Evolutionary conservation across 1,140 invertebrate genomes (phyloP), one percentile per base, ranked within the genome.

Genomic region (Sesamia nonagrioides): DNA sequence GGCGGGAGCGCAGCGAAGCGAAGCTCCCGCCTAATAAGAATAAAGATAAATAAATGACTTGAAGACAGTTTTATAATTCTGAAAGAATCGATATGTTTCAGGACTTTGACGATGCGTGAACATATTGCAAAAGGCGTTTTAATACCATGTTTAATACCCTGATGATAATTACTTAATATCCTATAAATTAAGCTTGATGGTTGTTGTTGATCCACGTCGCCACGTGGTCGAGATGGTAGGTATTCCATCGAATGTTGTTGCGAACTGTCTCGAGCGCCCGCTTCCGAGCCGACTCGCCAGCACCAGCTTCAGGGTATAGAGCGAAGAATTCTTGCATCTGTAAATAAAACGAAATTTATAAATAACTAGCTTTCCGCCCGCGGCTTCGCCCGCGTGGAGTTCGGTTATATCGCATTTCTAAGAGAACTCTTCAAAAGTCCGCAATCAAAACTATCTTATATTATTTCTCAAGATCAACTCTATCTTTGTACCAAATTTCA

Each of bases 301-400:
- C 98, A 3, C 98, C 98, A 6, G 97, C 98, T 27, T 99, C 97
- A 0, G 98, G 98, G 90, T 98, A 97, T 83, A 97, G 96, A 2
- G 89, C 89, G 87, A 98, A 98, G 92, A 99, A 98, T 0, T 90
- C 89, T 85, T 97, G 93, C 95, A 99, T 97, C 96, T 98, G 89
- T 37, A 89, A 90, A 94, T 94, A 94, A 85, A 72, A 58, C 15
- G 6, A 15, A 13, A 1, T 2, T 48, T 42, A 7, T n/a, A n/a
- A n/a, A n/a, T n/a, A n/a, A n/a, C n/a, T n/a, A n/a, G n/a, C n/a
- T n/a, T n/a, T n/a, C n/a, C n/a, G n/a, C n/a, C n/a, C n/a, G n/a
- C n/a, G n/a, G n/a, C n/a, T n/a, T n/a, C n/a, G n/a, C n/a, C n/a
- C n/a, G n/a, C n/a, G n/a, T n/a, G n/a, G n/a, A n/a, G n/a, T n/a